Evolutionary conservation across 2,888 invertebrate species (phyloP).

Genomic region (Ophion slaviceki): DNA sequence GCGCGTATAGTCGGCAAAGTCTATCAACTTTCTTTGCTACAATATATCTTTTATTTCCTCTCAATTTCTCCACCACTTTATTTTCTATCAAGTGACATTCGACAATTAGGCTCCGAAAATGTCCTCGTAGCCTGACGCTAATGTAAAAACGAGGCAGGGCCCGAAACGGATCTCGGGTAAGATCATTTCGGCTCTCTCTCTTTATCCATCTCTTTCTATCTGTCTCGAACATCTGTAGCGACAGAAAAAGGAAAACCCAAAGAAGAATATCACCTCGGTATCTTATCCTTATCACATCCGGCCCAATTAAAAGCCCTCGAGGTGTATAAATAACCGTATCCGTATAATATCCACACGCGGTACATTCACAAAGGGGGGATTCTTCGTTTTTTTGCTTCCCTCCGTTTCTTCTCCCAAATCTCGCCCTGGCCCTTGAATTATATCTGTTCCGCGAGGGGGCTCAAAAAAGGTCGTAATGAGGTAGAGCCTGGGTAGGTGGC

Average conservation of each 20-base stretch:
- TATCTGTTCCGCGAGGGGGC: not conserved
- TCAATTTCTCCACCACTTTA: too few species aligned
- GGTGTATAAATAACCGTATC: conserved; percentile 10
- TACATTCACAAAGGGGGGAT: not conserved
- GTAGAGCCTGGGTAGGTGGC: not conserved
- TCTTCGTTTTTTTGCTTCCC: not conserved
- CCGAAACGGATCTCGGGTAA: too few species aligned
- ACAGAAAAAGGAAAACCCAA: conserved; percentile 11
- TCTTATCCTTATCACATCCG: conserved; percentile 50
- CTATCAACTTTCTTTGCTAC: too few species aligned
- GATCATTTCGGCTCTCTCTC: not conserved
- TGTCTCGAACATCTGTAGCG: conserved; percentile 13
- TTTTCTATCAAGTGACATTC: not conserved
- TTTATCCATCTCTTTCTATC: too few species aligned
- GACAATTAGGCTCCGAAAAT: not conserved
- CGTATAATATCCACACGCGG: not conserved
- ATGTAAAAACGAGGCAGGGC: too few species aligned
- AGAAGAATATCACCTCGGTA: conserved; percentile 27
- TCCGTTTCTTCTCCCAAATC: not conserved
- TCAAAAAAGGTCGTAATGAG: not conserved
- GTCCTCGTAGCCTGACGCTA: too few species aligned
- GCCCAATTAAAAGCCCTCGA: conserved; percentile 27
- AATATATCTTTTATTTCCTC: too few species aligned
- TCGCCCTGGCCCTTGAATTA: not conserved
- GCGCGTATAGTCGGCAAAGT: too few species aligned